Evolutionary conservation across 2,888 invertebrate species (phyloP), one percentile per base, ranked within the genome.

Genomic region (Eilema griseolum): DNA sequence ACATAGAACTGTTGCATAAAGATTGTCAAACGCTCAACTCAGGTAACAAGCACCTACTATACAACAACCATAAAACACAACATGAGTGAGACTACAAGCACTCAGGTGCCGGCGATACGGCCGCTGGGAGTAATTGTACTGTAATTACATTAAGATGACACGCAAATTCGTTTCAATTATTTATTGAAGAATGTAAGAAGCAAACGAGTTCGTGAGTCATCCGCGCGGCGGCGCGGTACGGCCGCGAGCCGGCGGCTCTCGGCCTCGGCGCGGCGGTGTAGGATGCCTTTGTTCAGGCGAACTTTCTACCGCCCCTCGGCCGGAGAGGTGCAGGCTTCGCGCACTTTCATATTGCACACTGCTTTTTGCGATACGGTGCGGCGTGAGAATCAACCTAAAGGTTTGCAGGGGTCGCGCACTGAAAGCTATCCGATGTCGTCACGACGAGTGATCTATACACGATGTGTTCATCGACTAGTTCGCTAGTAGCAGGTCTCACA

Each of bases 131-230:
- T 31, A 23, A 52, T 64, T 31, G 31, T 52, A 64, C 52, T 64
- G 64, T 64, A 56, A 56, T 64, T 64, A 64, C 61, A 61, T 66
- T 41, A 62, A 41, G 64, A 63, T 67, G 31, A 59, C 62, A 52
- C 67, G 56, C 67, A 37, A 52, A 63, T 69, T 63, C 26, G 63
- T 41, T 52, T 69, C 65, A 60, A 33, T 65, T 31, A 23, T 60
- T 65, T 46, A 65, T 46, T 61, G 23, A 65, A 64, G 52, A 70
- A 66, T 41, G 66, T 62, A 62, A 28, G n/a, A 24, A 67, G 67
- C 62, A 31, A 78, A 80, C 81, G 57, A 71, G 81, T 82, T 80
- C 63, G 74, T 81, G 81, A 80, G 72, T 81, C 80, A 77, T 60
- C 16, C 31, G 57, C 14, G 41, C 33, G 23, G 61, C 59, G 26